A percentile compares a stretch with the other conserved stretches of the same genome.
phyloP scores from a whole-genome alignment of 2,113 vertebrate species.

The Callipepla squamata region DNA sequence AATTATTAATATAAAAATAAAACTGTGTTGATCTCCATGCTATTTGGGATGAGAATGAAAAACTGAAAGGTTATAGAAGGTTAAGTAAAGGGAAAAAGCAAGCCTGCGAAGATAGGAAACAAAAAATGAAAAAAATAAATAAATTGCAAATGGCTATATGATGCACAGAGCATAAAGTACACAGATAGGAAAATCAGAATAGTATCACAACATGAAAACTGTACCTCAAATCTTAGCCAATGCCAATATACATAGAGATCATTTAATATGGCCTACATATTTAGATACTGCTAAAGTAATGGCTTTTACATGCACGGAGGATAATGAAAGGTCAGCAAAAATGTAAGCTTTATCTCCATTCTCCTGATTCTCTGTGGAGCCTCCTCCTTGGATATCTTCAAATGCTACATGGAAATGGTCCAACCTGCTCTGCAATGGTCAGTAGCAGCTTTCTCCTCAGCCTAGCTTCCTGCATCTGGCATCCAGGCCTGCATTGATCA shows the following conservation, averaged over 20 bases:
- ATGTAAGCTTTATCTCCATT: neutral
- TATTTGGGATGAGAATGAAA: neutral
- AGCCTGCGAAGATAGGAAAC: neutral
- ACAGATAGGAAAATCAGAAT: neutral
- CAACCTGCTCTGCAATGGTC: neutral
- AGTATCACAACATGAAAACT: neutral
- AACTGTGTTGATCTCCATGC: neutral
- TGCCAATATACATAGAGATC: neutral
- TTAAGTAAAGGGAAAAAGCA: neutral
- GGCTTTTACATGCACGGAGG: neutral
- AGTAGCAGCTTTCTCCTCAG: no score
- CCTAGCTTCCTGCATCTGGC: no score
- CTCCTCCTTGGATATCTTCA: neutral
- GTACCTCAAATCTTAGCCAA: neutral
- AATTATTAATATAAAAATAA: neutral
- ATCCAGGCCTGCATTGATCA: no score
- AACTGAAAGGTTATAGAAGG: neutral
- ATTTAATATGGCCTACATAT: neutral
- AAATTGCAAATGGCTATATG: neutral
- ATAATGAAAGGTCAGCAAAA: neutral
- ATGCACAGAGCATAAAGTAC: neutral
- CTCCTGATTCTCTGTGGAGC: neutral
- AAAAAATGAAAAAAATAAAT: neutral
- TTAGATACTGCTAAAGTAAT: neutral
- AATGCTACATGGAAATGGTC: neutral